Base-by-base conservation (phyloP, 2,797 vertebrate genomes). In the Dallia pectoralis region DNA sequence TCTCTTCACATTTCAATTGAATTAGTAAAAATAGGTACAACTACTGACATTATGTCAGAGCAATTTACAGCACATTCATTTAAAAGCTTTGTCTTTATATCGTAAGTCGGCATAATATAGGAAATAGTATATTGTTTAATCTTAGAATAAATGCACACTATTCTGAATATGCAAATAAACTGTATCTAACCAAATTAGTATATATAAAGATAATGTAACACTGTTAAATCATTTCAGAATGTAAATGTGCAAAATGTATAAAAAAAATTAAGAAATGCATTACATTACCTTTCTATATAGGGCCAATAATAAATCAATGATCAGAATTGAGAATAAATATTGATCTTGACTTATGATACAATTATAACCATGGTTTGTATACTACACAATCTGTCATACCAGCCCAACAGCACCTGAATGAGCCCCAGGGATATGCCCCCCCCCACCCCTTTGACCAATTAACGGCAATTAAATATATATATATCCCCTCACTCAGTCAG, bases 371-470 rank as follows among this genome's bases (percentile, higher is more conserved):
- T 22, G 29, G 40, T 59, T 51, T 48, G 36, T 32, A 29, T 16
- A 15, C 48, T 19, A 53, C 51, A 22, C 19, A 8, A 19, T 19
- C 48, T 18, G 19, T 19, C 18, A 19, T 4, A 51, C 4, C 48
- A 51, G 16, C 18, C 19, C 51, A 19, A 53, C 8, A 53, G 19
- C 51, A n/a, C 0, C n/a, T 53, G 51, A 53, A 22, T 2, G n/a
- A 53, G 51, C 16, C 19, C 18, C 8, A 53, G 19, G 51, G n/a
- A n/a, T 53, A 7, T 19, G 5, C 1, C n/a, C 51, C 51, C 51
- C 19, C 18, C 33, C 33, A 36, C 91, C 56, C 56, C 22, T 59
- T n/a, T 32, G 62, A n/a, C n/a, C n/a, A n/a, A n/a, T n/a, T n/a
- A n/a, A n/a, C n/a, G n/a, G n/a, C n/a, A n/a, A n/a, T n/a, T n/a